phyloP scores from a whole-genome alignment of 2,113 vertebrate genomes.

The Girardinichthys multiradiatus region DNA sequence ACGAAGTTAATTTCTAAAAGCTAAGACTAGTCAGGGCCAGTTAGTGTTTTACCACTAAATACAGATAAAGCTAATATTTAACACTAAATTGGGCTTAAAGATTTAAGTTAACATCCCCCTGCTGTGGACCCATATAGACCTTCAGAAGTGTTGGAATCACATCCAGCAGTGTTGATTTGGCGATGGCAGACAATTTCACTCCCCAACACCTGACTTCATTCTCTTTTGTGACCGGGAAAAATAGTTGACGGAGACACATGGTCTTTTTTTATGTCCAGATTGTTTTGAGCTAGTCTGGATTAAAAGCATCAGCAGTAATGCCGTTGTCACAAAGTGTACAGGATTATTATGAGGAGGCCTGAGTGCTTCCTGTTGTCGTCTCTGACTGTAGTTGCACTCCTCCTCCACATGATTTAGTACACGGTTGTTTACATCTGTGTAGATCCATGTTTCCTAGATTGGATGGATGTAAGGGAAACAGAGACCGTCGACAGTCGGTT shows the following conservation, averaged over 20 bases:
- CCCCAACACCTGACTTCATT: not conserved
- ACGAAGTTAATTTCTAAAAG: not conserved
- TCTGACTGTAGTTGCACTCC: conserved; percentile 43
- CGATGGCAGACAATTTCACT: conserved; percentile 1
- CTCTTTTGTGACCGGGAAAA: not conserved
- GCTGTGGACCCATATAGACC: not conserved
- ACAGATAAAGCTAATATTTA: not conserved
- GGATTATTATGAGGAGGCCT: conserved; percentile 59
- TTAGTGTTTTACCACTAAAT: too few relatives aligned
- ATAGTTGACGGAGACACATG: conserved; percentile 35
- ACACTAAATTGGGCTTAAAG: not conserved
- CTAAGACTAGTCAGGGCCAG: not conserved
- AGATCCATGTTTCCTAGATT: conserved; percentile 48
- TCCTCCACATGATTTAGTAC: conserved; percentile 13
- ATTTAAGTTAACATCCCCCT: not conserved
- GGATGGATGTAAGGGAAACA: conserved; percentile 3
- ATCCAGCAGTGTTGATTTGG: not conserved
- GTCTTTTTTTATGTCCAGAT: conserved; percentile 45
- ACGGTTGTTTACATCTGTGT: conserved; percentile 30
- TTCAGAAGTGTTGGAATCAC: not conserved
- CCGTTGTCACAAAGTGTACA: conserved; percentile 45
- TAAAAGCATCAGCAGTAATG: conserved; percentile 60
- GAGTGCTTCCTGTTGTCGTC: conserved; percentile 56
- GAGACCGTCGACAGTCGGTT: conserved; percentile 21
- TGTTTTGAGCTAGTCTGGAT: conserved; percentile 67